These are phyloP conservation scores for Trissoscelio sp. DNA, from an alignment of 2,888 invertebrate genomes.

Conservation along the genomic window DNA sequence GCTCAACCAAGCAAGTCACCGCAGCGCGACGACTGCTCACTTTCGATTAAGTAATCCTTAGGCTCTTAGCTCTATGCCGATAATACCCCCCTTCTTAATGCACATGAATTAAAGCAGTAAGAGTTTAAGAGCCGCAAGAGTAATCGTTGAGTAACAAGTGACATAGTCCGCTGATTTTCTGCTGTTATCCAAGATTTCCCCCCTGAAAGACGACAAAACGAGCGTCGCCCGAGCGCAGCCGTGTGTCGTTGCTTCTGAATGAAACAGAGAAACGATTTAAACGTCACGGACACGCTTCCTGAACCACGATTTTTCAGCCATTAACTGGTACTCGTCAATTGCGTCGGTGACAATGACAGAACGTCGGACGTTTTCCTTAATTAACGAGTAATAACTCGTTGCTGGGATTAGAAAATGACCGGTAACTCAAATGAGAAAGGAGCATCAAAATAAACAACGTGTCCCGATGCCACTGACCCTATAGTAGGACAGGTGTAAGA, in stretches of 20 bases:
- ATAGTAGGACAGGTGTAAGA: slow-evolving; percentile 18
- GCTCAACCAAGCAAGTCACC: slow-evolving; percentile 75
- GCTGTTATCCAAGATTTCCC: slow-evolving; percentile 62
- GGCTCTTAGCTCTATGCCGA: slow-evolving; percentile 69
- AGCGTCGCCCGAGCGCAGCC: slow-evolving; percentile 10
- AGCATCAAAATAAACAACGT: slow-evolving; percentile 19
- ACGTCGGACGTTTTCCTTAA: slow-evolving; percentile 18
- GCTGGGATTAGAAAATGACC: slow-evolving; percentile 21
- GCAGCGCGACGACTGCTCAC: slow-evolving; percentile 74
- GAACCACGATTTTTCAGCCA: not conserved
- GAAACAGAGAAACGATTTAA: slow-evolving; percentile 27
- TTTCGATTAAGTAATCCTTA: slow-evolving; percentile 79
- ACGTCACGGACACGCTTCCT: slow-evolving; percentile 38
- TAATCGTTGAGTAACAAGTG: slow-evolving; percentile 69
- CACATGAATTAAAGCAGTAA: slow-evolving; percentile 72
- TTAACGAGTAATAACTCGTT: slow-evolving; percentile 8
- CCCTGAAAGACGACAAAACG: slow-evolving; percentile 35
- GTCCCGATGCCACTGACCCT: slow-evolving; percentile 11
- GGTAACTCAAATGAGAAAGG: not conserved
- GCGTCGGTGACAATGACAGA: not conserved
- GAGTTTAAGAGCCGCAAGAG: slow-evolving; percentile 68
- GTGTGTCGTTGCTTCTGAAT: slow-evolving; percentile 33
- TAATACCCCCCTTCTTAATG: slow-evolving; percentile 73
- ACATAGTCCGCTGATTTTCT: slow-evolving; percentile 71
- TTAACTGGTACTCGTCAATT: slow-evolving; percentile 5